Base-by-base conservation (phyloP, 2,888 invertebrate species). In the Gnatocerus cornutus region DNA sequence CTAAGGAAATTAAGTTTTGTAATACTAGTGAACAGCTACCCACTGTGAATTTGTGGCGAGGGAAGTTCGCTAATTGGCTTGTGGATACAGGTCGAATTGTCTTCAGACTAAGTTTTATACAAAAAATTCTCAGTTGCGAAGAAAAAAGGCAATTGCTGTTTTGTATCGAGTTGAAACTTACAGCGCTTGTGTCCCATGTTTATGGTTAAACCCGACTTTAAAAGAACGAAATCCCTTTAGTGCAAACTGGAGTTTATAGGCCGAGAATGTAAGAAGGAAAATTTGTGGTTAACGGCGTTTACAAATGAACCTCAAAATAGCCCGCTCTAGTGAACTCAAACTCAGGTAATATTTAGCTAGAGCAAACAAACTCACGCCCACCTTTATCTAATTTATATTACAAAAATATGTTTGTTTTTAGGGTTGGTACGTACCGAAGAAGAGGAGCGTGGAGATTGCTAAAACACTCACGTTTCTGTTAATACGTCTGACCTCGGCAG, bases 391-490 rank as follows among this genome's bases (percentile, higher is more conserved):
- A 43, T 43, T 43, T 43, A 43, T 43, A 14, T 50, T 50, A 21
- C 21, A 3, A 16, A 50, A 50, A 39, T 1, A 30, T 53, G 53
- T 30, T 12, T 46, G 33, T 46, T 29, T 21, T 45, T 43, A 12
- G 29, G 43, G 7, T 2, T 37, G 16, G 8, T 46, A 29, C 50
- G 50, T 37, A 50, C 10, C 12, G 5, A 50, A 27, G 3, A 10
- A 50, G 13, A 50, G 27, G 14, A 50, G n/a, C 30, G 13, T 29
- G 21, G 13, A 12, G 14, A 37, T 45, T 58, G 58, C 27, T 45
- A 45, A 58, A 45, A 45, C 43, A 27, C 58, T 58, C 58, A 58
- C 58, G 58, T 58, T 39, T 58, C 14, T 29, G 58, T 43, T 58
- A 43, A 58, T 58, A 58, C 27, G 27, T 29, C 43, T 45, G 58